Evolutionary conservation across 1,140 invertebrate species (phyloP), one percentile per base, ranked within the genome.

Genomic region (Agrilus planipennis): DNA sequence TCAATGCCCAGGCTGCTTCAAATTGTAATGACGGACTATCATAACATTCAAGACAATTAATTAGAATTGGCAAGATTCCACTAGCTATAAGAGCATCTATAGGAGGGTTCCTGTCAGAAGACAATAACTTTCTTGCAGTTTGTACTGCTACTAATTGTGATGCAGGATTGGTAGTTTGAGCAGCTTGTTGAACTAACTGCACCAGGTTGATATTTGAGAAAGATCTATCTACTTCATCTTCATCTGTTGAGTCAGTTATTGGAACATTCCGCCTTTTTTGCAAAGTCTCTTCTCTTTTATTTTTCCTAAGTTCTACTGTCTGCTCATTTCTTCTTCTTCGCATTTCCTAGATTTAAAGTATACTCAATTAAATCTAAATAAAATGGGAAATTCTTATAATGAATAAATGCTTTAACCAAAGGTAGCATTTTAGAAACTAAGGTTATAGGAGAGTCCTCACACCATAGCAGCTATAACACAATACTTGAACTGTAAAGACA

Each of bases 1-100:
- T 99, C 43, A 99, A 69, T 32, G 94, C 95, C 95, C 95, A 99
- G 11, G 94, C 91, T 44, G 94, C 91, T 72, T 99, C 95, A 67
- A 99, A 99, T 66, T 99, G 94, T 44, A 99, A 67, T 38, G 81
- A 79, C 29, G 92, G 85, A 62, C 90, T 91, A 59, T 92, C 82
- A 52, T 86, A 75, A 52, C 79, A 70, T 51, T 84, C 76, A 28
- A 99, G 71, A 68, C 92, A 98, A 46, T 76, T 70, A 25, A 98
- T 91, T 51, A 99, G 74, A 54, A 91, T 81, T 34, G 93, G 93
- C 45, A 99, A 73, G 60, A 99, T 92, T 34, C 89, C 89, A 64
- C 86, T 86, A 17, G 79, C 67, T 50, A 99, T 97, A 35, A 99
- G 71, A 42, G 85, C 82, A 74, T 99, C 89, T 56, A 99, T 99